Evolutionary conservation across 1,140 invertebrate species (phyloP), one percentile per base, ranked within the genome.

Genomic region (Platorchestia sp.): DNA sequence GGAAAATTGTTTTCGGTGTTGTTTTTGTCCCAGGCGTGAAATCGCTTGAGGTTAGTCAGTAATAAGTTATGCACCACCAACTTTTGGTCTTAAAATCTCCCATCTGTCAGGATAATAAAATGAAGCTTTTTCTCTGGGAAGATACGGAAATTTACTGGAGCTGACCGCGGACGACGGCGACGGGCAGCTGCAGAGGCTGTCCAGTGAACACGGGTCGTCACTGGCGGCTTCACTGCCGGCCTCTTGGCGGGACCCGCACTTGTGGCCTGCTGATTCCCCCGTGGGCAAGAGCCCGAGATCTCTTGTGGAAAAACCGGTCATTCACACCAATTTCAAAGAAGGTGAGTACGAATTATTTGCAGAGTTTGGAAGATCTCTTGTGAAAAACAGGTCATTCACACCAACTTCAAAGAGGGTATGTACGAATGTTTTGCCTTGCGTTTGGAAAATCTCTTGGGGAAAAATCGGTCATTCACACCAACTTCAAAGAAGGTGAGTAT

Each of bases 311-410:
- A 93, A 93, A 44, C 91, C 91, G 0, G 91, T 93, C 44, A 93
- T 93, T 44, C 91, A 93, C 91, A 93, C 91, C 43, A 93, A 93
- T 93, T 93, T 93, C n/a, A 45, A 47, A 36, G 91, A 93, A 45
- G 91, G 91, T 93, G 47, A 93, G 91, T 22, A 45, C n/a, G n/a
- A n/a, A n/a, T n/a, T n/a, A n/a, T n/a, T n/a, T n/a, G n/a, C n/a
- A n/a, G n/a, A 19, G 16, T 75, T 75, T 40, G 59, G 59, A 3
- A 93, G 91, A 47, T 93, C 91, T 6, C 43, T 93, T 0, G 91
- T 42, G 91, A 93, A 44, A 93, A 93, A 44, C 91, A 44, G 0
- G 91, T 93, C 44, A 93, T 93, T 44, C 91, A 93, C 91, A 93
- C 91, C 43, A 93, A 93, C 47, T 93, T 93, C n/a, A 45, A 47